These are phyloP conservation scores for Tetrao urogallus DNA, from an alignment of 2,113 vertebrate species.

Conservation along the genomic window DNA sequence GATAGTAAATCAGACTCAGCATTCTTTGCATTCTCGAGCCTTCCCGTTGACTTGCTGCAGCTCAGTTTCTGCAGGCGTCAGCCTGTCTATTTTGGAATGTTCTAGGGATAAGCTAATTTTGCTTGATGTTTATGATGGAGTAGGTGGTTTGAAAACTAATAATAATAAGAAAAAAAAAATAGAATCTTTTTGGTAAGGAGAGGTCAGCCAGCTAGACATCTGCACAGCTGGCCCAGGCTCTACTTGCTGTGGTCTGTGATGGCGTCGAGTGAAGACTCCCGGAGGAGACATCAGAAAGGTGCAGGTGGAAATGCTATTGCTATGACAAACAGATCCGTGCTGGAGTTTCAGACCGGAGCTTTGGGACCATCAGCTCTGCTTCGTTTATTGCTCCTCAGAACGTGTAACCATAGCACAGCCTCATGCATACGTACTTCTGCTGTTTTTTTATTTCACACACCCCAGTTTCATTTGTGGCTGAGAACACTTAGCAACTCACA, in stretches of 20 bases:
- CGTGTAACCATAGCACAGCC: not conserved
- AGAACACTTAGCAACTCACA: not conserved
- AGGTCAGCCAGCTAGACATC: conserved; percentile 52
- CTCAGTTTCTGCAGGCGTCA: not conserved
- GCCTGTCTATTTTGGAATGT: not conserved
- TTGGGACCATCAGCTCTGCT: conserved; percentile 7
- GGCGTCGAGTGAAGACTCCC: not conserved
- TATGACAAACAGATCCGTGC: not conserved
- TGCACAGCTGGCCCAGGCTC: conserved; percentile 40
- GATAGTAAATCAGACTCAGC: accelerated
- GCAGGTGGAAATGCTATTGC: conserved; percentile 64
- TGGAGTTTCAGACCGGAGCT: not conserved
- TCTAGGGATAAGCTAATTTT: conserved; percentile 48
- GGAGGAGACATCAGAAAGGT: not conserved
- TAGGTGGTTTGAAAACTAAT: conserved; percentile 17
- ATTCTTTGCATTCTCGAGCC: not conserved
- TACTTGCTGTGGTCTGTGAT: not conserved
- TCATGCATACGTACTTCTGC: accelerated
- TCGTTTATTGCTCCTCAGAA: not conserved
- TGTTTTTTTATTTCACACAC: accelerated
- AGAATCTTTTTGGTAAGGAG: conserved; percentile 18
- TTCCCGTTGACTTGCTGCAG: not conserved
- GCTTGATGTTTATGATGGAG: conserved; percentile 7
- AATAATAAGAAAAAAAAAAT: not conserved
- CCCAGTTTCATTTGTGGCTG: not conserved